Evolutionary conservation across 2,888 invertebrate species (phyloP).

Genomic region (Invenusta paracnida): DNA sequence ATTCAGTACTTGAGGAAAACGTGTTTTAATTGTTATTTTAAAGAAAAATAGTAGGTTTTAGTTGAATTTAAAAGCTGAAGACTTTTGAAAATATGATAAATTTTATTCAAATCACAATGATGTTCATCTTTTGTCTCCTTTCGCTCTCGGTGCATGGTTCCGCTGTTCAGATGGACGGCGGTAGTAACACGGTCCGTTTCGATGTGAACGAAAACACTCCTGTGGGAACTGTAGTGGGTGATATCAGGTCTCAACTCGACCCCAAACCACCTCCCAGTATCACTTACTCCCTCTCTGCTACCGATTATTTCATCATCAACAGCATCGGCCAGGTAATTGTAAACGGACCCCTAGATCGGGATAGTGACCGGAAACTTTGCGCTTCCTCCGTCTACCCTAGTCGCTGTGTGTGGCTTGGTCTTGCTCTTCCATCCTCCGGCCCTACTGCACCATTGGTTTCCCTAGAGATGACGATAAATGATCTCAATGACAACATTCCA

Average conservation of each 20-base stretch:
- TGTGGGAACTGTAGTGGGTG: background rate
- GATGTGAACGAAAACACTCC: conserved; percentile 39
- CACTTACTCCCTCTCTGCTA: background rate
- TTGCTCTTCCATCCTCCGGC: background rate
- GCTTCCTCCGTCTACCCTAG: background rate
- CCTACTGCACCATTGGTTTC: background rate
- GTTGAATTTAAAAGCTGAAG: too few relatives aligned
- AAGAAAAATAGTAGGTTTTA: too few relatives aligned
- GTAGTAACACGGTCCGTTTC: background rate
- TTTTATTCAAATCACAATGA: too few relatives aligned
- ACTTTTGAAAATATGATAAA: too few relatives aligned
- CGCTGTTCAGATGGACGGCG: too few relatives aligned
- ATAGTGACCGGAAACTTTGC: conserved; percentile 28
- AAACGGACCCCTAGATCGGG: conserved; percentile 27
- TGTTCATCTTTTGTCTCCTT: too few relatives aligned
- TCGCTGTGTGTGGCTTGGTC: conserved; percentile 10
- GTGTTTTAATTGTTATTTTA: too few relatives aligned
- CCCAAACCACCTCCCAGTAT: background rate
- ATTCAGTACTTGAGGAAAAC: too few relatives aligned
- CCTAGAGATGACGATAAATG: conserved; percentile 22
- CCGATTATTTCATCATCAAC: conserved; percentile 16
- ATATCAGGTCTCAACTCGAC: conserved; percentile 25
- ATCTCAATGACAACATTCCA: conserved; percentile 36
- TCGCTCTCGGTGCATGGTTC: too few relatives aligned
- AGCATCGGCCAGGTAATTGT: conserved; percentile 10